Evolutionary conservation across 23 tunicate species (phyloP), one percentile per base, ranked within the genome.

Genomic region (Trididemnum nubilum): DNA sequence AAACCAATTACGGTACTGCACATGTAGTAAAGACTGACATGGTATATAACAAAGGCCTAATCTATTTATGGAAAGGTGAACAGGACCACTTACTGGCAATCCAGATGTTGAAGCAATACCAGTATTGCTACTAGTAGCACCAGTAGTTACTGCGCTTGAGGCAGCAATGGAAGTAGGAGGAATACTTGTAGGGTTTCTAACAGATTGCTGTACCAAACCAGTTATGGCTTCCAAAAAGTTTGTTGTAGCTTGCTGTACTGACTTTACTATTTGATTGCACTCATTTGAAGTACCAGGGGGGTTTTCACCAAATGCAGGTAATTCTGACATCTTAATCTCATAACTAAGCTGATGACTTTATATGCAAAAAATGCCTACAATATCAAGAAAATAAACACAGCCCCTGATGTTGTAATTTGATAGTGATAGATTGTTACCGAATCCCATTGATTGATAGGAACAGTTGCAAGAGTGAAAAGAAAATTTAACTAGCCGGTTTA

Each of bases 21-120:
- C 9, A 9, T 44, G 54, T 15, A 44, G 54, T 15, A 44, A 15
- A 44, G 15, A n/a, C n/a, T n/a, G n/a, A n/a, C n/a, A n/a, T n/a
- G n/a, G n/a, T n/a, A n/a, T n/a, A n/a, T n/a, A 44, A 44, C 54
- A 44, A 44, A 7, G 54, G 54, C 54, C 54, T 44, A 44, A 15
- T 44, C 54, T 44, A 15, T 44, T 44, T 44, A 44, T 44, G 54
- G 54, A 44, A 44, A 44, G 54, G 54, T 44, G 54, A 44, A 44
- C 54, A 44, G 54, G 54, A 44, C 54, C 54, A 44, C 54, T 44
- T 44, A 44, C 54, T 15, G 54, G 15, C 54, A 44, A 44, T 44
- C 54, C 54, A 44, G 54, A 44, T 44, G 54, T 44, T 44, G 54
- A 44, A 44, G 54, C 54, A 44, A 44, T 44, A 44, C 54, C 54